These are phyloP conservation scores for Pagetopsis macropterus DNA, from an alignment of 2,797 vertebrate species.

Conservation along the genomic window DNA sequence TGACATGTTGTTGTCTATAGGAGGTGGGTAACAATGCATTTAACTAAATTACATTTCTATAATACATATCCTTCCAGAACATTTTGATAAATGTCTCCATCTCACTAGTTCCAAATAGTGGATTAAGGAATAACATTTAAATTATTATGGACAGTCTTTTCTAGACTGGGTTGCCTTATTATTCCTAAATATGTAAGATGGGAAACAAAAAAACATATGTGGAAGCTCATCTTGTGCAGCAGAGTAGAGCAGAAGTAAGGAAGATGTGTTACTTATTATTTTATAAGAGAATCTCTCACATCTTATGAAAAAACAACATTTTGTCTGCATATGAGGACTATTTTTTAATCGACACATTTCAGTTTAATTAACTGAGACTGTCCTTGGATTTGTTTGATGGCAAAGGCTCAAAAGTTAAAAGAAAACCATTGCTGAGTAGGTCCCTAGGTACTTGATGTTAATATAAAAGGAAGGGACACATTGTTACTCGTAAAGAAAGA, in stretches of 20 bases:
- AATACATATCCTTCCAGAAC: background rate
- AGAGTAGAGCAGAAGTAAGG: background rate
- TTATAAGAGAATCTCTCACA: background rate
- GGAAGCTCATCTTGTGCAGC: background rate
- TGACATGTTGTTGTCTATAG: background rate
- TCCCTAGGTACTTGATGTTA: no score
- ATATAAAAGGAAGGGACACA: no score
- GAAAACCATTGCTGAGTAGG: no score
- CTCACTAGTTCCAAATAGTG: background rate
- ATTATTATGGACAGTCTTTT: background rate
- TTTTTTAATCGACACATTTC: no score
- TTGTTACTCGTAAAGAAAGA: no score
- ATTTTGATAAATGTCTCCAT: background rate
- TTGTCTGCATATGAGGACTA: background rate
- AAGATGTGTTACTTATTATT: background rate
- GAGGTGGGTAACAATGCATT: background rate
- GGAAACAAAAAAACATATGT: background rate
- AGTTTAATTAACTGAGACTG: background rate
- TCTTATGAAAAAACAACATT: no score
- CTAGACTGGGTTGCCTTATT: background rate
- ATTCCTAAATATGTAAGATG: background rate
- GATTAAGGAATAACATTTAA: background rate
- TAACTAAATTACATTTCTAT: background rate
- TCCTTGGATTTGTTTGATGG: no score
- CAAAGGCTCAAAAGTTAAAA: background rate